Percentiles rank a stretch among this genome's conserved stretches.
Conservation (phyloP, 2,888 invertebrate genomes). For the Galeopsomyia nigrocyanea region DNA sequence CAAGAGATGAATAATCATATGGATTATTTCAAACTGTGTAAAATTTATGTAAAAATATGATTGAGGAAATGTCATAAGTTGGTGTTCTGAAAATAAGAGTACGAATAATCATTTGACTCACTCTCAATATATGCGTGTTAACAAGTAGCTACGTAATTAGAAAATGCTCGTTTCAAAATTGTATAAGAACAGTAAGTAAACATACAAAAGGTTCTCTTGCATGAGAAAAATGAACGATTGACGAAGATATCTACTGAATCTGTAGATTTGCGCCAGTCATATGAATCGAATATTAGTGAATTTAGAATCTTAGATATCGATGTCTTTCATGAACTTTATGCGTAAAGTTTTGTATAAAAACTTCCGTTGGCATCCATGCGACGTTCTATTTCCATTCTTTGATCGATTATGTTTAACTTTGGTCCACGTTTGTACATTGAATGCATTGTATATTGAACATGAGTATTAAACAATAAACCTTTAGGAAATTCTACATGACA, state of each 20-base stretch:
- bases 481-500: constrained; percentile 8
- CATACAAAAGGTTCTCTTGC: constrained; percentile 4
- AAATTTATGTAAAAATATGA: constrained; percentile 8
- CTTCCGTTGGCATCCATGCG: constrained; percentile 27
- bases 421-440: constrained; percentile 16
- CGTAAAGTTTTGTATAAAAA: constrained; percentile 38
- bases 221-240: neutral
- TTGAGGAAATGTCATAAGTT: neutral
- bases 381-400: constrained; percentile 10
- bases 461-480: neutral
- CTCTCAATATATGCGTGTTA: constrained; percentile 62
- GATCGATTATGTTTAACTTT: constrained; percentile 4
- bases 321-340: constrained; percentile 58
- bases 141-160: constrained; percentile 61
- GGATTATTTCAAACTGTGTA: too few relatives aligned
- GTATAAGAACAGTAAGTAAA: constrained; percentile 52
- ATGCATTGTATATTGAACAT: constrained; percentile 12
- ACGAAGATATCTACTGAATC: constrained; percentile 14
- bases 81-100: constrained; percentile 13
- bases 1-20: neutral
- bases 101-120: constrained; percentile 49
- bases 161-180: constrained; percentile 64
- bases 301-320: constrained; percentile 55
- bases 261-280: neutral
- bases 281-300: constrained; percentile 40